These are phyloP conservation scores for Chiloscyllium punctatum DNA, from an alignment of 2,797 vertebrate genomes.

Conservation along the genomic window DNA sequence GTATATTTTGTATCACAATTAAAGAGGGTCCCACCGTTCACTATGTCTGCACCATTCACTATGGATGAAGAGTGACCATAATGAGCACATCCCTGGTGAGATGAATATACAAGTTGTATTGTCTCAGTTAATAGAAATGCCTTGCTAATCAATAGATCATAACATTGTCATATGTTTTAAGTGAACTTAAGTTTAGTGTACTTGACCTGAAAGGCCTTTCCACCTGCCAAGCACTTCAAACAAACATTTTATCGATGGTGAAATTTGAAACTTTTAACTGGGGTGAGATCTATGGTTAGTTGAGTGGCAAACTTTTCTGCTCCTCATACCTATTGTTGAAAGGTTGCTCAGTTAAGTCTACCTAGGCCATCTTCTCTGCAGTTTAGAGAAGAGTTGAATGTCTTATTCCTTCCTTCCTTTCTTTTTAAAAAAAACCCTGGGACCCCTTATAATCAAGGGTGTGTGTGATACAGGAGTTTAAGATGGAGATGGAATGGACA, in stretches of 20 bases:
- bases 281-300: background rate
- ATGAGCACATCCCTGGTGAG: background rate
- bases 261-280: background rate
- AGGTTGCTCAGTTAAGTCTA: background rate
- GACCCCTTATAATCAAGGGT: background rate
- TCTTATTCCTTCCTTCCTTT: background rate
- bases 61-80: background rate
- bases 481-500: background rate
- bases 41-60: background rate
- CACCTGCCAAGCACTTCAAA: background rate
- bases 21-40: background rate
- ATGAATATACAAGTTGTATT: background rate
- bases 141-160: no score
- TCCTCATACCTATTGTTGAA: background rate
- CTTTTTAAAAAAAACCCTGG: background rate
- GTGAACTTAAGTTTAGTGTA: no score
- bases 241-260: background rate
- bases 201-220: no score
- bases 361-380: background rate
- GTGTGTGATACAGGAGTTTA: background rate
- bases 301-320: background rate
- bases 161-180: background rate
- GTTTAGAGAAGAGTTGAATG: background rate
- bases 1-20: background rate
- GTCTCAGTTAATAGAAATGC: background rate